Evolutionary conservation across 1,140 invertebrate genomes (phyloP), one percentile per base, ranked within the genome.

Genomic region (Scaptomyza montana): DNA sequence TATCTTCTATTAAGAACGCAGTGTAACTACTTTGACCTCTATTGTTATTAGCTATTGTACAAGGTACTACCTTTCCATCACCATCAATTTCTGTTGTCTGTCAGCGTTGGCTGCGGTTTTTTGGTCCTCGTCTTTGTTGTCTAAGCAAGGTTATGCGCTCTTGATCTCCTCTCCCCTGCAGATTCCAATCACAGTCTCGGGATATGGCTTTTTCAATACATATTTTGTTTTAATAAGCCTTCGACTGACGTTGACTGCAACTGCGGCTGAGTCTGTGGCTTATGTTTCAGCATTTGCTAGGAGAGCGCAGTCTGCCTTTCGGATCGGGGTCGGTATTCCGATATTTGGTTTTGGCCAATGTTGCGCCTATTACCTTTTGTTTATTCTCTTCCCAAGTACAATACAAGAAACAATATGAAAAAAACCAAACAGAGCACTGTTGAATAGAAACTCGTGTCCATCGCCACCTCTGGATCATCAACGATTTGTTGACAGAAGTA

Each of bases 11-110:
- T 45, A 25, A 50, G 28, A 57, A 21, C 39, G 16, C 51, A 82
- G 65, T 89, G 84, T 84, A 89, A 84, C 84, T 77, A 80, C 69
- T 77, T 89, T 89, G 84, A 89, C 84, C 84, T 89, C 77, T 77
- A 80, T 89, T 89, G 80, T 89, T 77, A 62, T 46, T 78, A 54
- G 56, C 45, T 59, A 59, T 47, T 59, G 46, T 46, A 59, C 30
- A 10, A 8, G 7, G 33, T 36, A 10, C 33, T 69, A 50, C 63
- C 66, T 57, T 63, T 61, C 62, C 69, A 73, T 61, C 41, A 45
- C 28, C 36, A 13, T 53, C 70, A 16, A 41, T 56, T 47, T 12
- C 7, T 30, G 19, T 36, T 63, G 57, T n/a, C 19, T 13, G 63
- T 46, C 55, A 33, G 81, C 74, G 74, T 71, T 51, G 60, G 30